Base-by-base conservation (phyloP, 2,113 vertebrate species). In the Phycodurus eques region DNA sequence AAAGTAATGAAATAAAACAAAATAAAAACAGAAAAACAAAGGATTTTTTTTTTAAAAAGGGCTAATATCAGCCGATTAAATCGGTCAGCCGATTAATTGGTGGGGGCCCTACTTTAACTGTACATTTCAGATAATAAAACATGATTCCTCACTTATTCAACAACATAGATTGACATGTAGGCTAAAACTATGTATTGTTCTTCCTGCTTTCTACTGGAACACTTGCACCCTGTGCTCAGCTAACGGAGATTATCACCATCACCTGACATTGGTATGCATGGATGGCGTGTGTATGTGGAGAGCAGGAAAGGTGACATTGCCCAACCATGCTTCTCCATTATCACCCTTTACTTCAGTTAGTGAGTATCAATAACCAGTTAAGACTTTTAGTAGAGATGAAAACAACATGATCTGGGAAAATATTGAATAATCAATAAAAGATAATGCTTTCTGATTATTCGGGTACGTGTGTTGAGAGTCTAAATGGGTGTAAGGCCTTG, bases 391-490 rank as follows among this genome's bases (percentile, higher is more conserved):
- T 85, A 83, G 80, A 82, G 85, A 84, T 84, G 84, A 89, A 85
- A 88, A 86, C 81, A 90, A 87, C 86, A 81, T 85, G 79, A 89
- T 91, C 84, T 88, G 85, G 87, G 75, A 88, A 89, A 88, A 85
- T 90, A 91, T 79, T 84, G 87, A 88, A 79, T 84, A 87, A 91
- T 92, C 88, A 82, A 83, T 90, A 71, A 59, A 70, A 85, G 75
- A 80, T 90, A 86, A 91, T 89, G 89, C 87, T 87, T 82, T 85
- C 78, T 90, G 88, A 92, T 91, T 90, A 90, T 78, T 77, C 57
- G 43, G 68, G 73, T 88, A 85, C 73, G 85, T 91, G 86, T 86
- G 73, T 43, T 66, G 85, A 82, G 86, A 75, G 67, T 78, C 80
- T 68, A 88, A 89, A 88, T 75, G 88, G 85, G 81, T 89, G 86